Evolutionary conservation across 1,140 invertebrate genomes (phyloP), one percentile per base, ranked within the genome.

Genomic region (Callitettix versicolor): DNA sequence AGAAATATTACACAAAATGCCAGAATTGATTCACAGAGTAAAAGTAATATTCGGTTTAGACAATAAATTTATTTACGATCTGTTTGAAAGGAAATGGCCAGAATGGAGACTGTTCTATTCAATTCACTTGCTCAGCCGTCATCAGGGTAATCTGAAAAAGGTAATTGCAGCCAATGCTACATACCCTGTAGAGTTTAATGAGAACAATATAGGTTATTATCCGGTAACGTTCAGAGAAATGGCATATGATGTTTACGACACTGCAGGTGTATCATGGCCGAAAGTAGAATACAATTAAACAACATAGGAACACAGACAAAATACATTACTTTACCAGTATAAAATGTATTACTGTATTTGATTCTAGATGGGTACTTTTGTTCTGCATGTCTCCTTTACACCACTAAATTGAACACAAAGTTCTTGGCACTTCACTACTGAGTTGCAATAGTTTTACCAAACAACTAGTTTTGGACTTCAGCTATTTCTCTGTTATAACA

Each of bases 191-290:
- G 18, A 2, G 3, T 58, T 58, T 24, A 36, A 58, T 18, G 52
- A 58, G 26, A 7, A 17, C 14, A 58, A 58, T 36, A 58, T 58
- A 18, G 26, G 12, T 3, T 42, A 55, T 17, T 58, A 58, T 34
- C 30, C 42, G 11, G 38, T 58, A n/a, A 58, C 57, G 6, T 58
- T 58, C 21, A 22, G 52, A 17, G 52, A 57, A 21, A 60, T 56
- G 55, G 58, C 40, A 11, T 24, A 40, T 22, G 50, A 48, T 17
- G 54, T 56, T 20, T 59, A 54, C 38, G 47, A 49, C 5, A 15
- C n/a, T 3, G 47, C 21, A 3, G 33, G 33, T 20, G 30, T 49
- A 11, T 3, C 21, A n/a, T 49, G 47, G 47, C 24, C 47, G 2
- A 49, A 49, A 30, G 26, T n/a, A n/a, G n/a, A n/a, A n/a, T n/a